These are phyloP conservation scores for human DNA, from an alignment of 2,113 vertebrate genomes.

Conservation along the genomic window DNA sequence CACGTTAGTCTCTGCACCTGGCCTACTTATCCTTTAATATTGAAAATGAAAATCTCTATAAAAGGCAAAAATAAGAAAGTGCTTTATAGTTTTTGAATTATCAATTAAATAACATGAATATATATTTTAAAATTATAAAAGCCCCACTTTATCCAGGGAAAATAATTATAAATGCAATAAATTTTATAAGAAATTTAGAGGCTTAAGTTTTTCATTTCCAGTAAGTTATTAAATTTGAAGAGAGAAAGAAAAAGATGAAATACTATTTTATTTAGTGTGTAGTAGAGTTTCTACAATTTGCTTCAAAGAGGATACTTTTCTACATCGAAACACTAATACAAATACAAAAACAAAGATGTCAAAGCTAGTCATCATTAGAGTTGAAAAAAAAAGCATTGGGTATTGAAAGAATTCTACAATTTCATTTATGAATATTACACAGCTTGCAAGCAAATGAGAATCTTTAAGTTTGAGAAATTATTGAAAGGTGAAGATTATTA, in stretches of 20 bases:
- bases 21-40: not conserved
- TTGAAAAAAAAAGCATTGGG: conserved; percentile 73
- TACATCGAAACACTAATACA: conserved; percentile 74
- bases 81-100: not conserved
- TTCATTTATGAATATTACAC: conserved; percentile 77
- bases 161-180: not conserved
- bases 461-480: conserved; percentile 75
- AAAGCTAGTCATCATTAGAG: conserved; percentile 78
- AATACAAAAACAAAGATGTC: conserved; percentile 80
- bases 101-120: not conserved
- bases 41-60: not conserved
- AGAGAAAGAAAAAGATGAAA: not conserved
- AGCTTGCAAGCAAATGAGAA: conserved; percentile 81
- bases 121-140: not conserved
- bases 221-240: not conserved
- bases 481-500: conserved; percentile 79
- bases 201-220: not conserved
- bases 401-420: conserved; percentile 68
- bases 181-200: conserved; percentile 31
- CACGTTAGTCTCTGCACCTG: no score
- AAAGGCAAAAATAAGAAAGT: not conserved
- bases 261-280: conserved; percentile 26
- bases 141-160: not conserved
- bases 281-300: conserved; percentile 59
- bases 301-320: conserved; percentile 73